Evolutionary conservation across 2,113 vertebrate genomes (phyloP), one percentile per base, ranked within the genome.

Genomic region (Dasyprocta punctata): DNA sequence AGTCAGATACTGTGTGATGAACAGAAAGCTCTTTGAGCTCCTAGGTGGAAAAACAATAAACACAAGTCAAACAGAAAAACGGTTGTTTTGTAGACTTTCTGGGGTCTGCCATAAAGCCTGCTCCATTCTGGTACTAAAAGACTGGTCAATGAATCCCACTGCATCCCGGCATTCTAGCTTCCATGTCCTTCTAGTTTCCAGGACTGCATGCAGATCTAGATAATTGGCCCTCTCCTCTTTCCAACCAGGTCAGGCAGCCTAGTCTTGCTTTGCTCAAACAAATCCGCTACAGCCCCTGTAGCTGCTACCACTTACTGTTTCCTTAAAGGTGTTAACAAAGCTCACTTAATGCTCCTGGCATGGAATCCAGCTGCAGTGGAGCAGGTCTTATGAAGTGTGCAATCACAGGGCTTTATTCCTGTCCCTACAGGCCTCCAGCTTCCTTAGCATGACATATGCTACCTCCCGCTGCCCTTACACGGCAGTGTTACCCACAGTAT

Each of bases 241-340:
- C 65, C 3, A 24, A 49, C 33, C 78, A 94, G 89, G 58, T 5
- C 19, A 88, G 36, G 67, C 26, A 80, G 47, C 49, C 90, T 20
- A 78, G 56, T 36, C 92, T 88, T 28, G 19, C 41, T 92, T 75
- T 60, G 16, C 86, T 87, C 95, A 91, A 61, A 54, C 38, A 87
- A 97, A 67, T 49, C 73, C 47, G 54, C 17, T 3, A 2, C 58
- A 93, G 67, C 84, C 65, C 38, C 56, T 56, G 28, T 14, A 83
- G 38, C 61, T 65, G 67, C 91, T 97, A 81, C 86, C 88, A 67
- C 78, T 82, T 88, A 63, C 47, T 52, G 16, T 24, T 95, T 73
- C 85, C 97, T 86, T 94, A 89, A 94, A 36, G 75, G 28, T 90
- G 80, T 91, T 92, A 97, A 94, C 60, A 89, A 81, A 97, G 83